Conservation (phyloP, 2,888 invertebrate species). For the Globia sparganii region DNA sequence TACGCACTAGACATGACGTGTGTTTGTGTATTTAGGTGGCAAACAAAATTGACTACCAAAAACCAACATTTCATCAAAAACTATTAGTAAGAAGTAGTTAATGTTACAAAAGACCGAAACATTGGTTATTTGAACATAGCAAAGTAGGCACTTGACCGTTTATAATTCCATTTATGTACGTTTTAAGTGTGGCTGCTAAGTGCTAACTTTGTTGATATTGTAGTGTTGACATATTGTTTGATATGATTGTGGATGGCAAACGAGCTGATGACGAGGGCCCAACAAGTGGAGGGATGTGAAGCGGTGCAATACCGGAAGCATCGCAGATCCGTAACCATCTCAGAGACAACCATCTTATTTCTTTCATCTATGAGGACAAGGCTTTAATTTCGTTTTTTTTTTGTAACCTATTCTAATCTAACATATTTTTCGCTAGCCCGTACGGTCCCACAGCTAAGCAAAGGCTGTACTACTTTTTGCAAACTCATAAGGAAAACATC, state of each 20-base stretch:
- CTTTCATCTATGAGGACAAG: background rate
- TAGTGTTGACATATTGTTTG: slow-evolving; percentile 15
- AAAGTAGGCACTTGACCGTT: slow-evolving; percentile 27
- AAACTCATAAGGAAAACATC: background rate
- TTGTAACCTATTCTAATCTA: background rate
- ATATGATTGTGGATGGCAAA: slow-evolving; percentile 2
- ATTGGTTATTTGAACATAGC: slow-evolving; percentile 29
- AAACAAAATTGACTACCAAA: background rate
- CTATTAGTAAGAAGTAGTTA: slow-evolving; percentile 11
- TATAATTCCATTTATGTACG: slow-evolving; percentile 27
- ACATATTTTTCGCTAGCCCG: background rate
- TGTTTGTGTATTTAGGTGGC: slow-evolving; percentile 2
- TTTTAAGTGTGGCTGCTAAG: slow-evolving; percentile 23
- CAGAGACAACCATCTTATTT: background rate
- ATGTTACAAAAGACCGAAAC: background rate
- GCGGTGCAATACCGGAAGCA: background rate
- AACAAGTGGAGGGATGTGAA: background rate
- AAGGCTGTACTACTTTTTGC: background rate
- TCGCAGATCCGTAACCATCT: background rate
- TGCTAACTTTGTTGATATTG: slow-evolving; percentile 24
- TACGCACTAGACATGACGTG: background rate
- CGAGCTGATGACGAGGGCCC: background rate
- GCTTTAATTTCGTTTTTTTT: background rate
- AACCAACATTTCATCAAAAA: background rate
- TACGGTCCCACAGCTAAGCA: background rate